Evolutionary conservation across 1,140 invertebrate genomes (phyloP).

Genomic region (Acyrthosiphon pisum): DNA sequence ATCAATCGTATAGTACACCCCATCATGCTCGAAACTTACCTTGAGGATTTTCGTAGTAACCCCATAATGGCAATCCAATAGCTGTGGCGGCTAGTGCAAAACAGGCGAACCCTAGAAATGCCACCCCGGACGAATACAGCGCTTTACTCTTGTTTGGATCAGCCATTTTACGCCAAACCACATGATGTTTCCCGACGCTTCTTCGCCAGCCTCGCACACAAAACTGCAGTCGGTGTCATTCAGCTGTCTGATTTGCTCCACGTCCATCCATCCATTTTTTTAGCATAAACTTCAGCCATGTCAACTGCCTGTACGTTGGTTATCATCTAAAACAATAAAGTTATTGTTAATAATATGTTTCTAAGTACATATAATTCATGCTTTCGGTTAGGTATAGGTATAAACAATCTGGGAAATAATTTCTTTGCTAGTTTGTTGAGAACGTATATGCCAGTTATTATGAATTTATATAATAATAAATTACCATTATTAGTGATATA

Average conservation of each 20-base stretch:
- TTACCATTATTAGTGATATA: not conserved
- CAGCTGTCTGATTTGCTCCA: not conserved
- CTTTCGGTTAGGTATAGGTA: not conserved
- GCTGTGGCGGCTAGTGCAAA: constrained; percentile 78
- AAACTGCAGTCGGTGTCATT: not conserved
- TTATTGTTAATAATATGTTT: not conserved
- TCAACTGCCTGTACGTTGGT: no score
- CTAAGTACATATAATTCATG: not conserved
- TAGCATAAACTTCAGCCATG: not conserved
- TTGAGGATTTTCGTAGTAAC: constrained; percentile 75
- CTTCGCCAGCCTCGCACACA: not conserved
- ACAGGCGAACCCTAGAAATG: constrained; percentile 77
- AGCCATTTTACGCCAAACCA: constrained; percentile 58
- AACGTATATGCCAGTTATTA: not conserved
- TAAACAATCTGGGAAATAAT: not conserved
- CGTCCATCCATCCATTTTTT: not conserved
- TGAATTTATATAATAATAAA: not conserved
- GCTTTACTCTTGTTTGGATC: constrained; percentile 58
- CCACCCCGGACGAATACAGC: constrained; percentile 70
- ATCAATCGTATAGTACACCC: not conserved
- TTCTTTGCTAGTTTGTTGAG: not conserved
- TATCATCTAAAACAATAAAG: not conserved
- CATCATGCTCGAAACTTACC: constrained; percentile 64
- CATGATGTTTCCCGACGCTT: constrained; percentile 46
- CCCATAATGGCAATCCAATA: constrained; percentile 79